Evolutionary conservation across 2,113 vertebrate species (phyloP).

Genomic region (Chionis minor): DNA sequence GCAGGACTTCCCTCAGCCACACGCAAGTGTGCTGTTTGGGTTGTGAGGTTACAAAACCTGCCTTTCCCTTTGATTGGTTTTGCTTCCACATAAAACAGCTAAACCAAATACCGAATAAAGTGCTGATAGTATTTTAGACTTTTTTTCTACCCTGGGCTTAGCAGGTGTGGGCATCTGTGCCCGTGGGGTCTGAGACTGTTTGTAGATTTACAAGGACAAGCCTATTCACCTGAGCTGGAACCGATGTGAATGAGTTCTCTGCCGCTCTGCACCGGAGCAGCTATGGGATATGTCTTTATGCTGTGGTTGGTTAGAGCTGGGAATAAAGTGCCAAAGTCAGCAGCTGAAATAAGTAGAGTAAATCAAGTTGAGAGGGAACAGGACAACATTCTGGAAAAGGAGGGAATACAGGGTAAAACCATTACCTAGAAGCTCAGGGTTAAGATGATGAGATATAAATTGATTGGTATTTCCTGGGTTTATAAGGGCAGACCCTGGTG

Average conservation of each 20-base stretch:
- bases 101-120: constrained; percentile 53
- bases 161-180: neutral
- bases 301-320: constrained; percentile 57
- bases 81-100: constrained; percentile 56
- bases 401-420: constrained; percentile 22
- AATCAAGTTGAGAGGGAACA: constrained; percentile 77
- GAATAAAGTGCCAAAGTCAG: constrained; percentile 75
- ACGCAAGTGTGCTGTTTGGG: constrained; percentile 5
- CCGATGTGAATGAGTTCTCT: neutral
- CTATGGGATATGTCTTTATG: constrained; percentile 2
- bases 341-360: constrained; percentile 73
- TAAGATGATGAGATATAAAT: constrained; percentile 73
- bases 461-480: constrained; percentile 67
- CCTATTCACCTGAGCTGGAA: neutral
- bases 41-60: constrained; percentile 53
- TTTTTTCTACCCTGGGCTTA: constrained; percentile 16
- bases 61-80: constrained; percentile 28
- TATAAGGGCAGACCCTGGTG: constrained; percentile 23
- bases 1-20: constrained; percentile 53
- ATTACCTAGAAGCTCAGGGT: constrained; percentile 50
- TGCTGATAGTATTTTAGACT: constrained; percentile 26
- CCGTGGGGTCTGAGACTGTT: neutral
- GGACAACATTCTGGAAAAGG: constrained; percentile 71
- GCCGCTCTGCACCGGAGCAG: neutral
- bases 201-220: neutral